phyloP scores from a whole-genome alignment of 1,140 invertebrate species.

The Xylocopa sonorina region DNA sequence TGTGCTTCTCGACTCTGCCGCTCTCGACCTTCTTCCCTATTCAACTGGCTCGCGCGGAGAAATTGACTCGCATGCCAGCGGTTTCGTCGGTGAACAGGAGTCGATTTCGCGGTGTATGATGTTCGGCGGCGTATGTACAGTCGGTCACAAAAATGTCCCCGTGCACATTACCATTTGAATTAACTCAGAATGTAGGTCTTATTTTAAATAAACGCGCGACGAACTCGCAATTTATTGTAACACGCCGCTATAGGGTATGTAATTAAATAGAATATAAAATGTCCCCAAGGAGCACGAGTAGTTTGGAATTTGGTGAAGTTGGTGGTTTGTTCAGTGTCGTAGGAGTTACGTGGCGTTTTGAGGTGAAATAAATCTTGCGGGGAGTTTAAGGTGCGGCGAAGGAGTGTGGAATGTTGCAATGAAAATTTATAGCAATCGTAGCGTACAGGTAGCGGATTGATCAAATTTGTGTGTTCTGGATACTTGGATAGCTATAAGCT shows the following conservation, averaged over 20 bases:
- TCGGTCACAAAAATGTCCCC: no score
- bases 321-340: not conserved
- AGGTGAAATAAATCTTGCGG: conserved; percentile 18
- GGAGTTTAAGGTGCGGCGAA: conserved; percentile 29
- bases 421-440: conserved; percentile 10
- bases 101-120: not conserved
- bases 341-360: conserved; percentile 5
- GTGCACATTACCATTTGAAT: no score
- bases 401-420: conserved; percentile 21
- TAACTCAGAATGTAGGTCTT: no score
- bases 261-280: no score
- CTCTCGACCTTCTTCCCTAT: conserved; percentile 8
- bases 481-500: not conserved
- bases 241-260: no score
- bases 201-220: no score
- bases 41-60: not conserved
- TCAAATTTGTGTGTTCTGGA: not conserved
- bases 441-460: not conserved
- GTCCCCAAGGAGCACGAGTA: not conserved
- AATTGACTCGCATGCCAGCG: not conserved
- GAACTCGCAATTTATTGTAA: no score
- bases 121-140: not conserved
- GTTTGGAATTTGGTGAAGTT: not conserved
- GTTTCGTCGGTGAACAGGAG: not conserved
- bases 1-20: not conserved